Base-by-base conservation (phyloP, 2,797 vertebrate genomes). In the Taeniopygia guttata region DNA sequence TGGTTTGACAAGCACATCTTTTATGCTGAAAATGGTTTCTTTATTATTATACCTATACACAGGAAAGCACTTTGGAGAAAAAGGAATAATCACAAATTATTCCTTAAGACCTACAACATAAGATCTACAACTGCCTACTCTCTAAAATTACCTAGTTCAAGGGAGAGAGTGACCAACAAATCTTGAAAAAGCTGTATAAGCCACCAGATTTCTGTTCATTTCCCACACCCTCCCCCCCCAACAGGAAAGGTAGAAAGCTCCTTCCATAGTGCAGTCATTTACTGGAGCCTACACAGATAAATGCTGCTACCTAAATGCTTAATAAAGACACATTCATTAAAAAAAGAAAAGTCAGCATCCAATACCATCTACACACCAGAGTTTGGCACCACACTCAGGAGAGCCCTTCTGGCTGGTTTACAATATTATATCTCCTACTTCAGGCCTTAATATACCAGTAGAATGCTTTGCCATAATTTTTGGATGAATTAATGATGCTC, bases 1-100 rank as follows among this genome's bases (percentile, higher is more conserved):
- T 89, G 68, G 94, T 92, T 95, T 96, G 96, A 96, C 95, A 97
- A 96, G 93, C 84, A 81, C 91, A 90, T 96, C 81, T 92, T 96
- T 92, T 95, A 84, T 74, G 89, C 87, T 84, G 92, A 80, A 97
- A 95, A 95, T 67, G 60, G 91, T 59, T 96, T 79, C 91, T 74
- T 95, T 94, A 87, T 87, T 88, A 89, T 82, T 91, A 72, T 25
- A 95, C 87, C 75, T 93, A 86, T 74, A 90, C 32, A 64, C 52
- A 84, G 70, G 70, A 91, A 93, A 89, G 63, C 45, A 76, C 60
- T 92, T 38, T 22, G 42, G 48, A 63, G 64, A 89, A 87, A 79
- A 90, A 64, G 16, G 25, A 51, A 83, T 75, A 94, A 96, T 87
- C 58, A 91, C 77, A 97, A 93, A 97, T 69, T 93, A 93, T 68